Evolutionary conservation across 2,113 vertebrate species (phyloP).

Genomic region (Alces alces): DNA sequence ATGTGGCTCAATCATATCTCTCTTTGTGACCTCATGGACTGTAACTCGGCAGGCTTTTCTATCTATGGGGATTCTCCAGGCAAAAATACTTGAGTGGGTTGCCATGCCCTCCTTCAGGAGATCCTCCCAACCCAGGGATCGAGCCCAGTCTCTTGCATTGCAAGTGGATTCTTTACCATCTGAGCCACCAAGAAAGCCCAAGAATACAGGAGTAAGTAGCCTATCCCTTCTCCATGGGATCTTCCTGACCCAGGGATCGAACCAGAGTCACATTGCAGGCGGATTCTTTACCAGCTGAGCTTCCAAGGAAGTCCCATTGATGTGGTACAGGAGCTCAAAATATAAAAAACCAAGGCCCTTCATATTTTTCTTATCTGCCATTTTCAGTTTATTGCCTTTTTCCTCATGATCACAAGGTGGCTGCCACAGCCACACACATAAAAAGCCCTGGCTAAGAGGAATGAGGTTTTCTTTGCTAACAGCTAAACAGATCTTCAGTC

Average conservation of each 20-base stretch:
- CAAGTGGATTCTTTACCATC: neutral
- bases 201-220: neutral
- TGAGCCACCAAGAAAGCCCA: neutral
- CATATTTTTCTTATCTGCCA: neutral
- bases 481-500: neutral
- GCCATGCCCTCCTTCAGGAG: neutral
- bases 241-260: neutral
- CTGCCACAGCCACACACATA: neutral
- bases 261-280: accelerated
- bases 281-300: neutral
- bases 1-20: neutral
- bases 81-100: neutral
- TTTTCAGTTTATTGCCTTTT: neutral
- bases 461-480: neutral
- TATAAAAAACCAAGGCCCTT: neutral
- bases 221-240: neutral
- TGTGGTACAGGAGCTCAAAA: neutral
- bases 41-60: neutral
- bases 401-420: neutral
- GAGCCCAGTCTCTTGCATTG: neutral
- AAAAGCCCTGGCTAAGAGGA: neutral
- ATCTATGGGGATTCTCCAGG: neutral
- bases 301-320: neutral
- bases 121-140: neutral
- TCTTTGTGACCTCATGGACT: neutral